phyloP scores from a whole-genome alignment of 1,140 invertebrate genomes.

The Heliconius congener region DNA sequence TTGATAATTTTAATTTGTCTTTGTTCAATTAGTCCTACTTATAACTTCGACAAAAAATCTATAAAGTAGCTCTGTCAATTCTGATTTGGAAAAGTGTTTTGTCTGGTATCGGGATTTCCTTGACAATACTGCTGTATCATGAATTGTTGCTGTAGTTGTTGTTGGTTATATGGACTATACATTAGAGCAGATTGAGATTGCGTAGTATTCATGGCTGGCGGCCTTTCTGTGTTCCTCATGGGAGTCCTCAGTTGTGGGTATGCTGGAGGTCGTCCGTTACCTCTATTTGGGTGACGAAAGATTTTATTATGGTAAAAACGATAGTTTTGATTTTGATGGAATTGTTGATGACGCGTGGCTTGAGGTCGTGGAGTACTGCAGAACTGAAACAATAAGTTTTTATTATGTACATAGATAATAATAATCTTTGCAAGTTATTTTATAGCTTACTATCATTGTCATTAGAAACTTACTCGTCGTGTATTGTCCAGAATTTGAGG shows the following conservation, averaged over 20 bases:
- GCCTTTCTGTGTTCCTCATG: not conserved
- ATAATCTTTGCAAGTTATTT: not conserved
- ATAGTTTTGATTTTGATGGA: not conserved
- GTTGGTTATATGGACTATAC: not conserved
- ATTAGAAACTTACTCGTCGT: not conserved
- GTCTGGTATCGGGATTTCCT: not conserved
- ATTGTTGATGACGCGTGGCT: not conserved
- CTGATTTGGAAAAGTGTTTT: not conserved
- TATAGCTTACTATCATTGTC: not conserved
- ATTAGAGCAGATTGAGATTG: not conserved
- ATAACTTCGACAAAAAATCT: not conserved
- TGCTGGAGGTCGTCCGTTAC: not conserved
- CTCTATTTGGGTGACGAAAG: not conserved
- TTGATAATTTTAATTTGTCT: not conserved
- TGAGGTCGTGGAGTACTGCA: not conserved
- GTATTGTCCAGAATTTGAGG: not conserved
- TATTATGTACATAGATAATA: not conserved
- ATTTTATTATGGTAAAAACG: not conserved
- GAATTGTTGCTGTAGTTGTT: not conserved
- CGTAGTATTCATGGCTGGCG: not conserved
- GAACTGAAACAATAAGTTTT: not conserved
- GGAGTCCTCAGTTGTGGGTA: not conserved
- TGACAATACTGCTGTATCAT: constrained; percentile 1
- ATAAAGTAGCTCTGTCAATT: not conserved
- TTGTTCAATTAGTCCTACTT: not conserved